Evolutionary conservation across 1,140 invertebrate genomes (phyloP).

Genomic region (Zaprionus vittiger): DNA sequence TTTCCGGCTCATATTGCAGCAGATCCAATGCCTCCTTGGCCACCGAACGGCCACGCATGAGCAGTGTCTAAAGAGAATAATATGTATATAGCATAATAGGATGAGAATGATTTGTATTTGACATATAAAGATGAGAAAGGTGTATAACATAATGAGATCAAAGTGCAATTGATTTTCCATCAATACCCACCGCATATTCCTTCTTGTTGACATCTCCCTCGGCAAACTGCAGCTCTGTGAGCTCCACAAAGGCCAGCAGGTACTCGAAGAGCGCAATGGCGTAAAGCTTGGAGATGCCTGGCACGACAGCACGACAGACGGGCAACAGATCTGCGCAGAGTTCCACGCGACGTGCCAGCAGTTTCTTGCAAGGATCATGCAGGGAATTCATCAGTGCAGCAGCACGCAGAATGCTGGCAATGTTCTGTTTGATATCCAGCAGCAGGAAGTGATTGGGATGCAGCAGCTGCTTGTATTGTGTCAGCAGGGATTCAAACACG

Average conservation of each 20-base stretch:
- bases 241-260: conserved; percentile 87
- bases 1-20: conserved; percentile 88
- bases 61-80: conserved; percentile 54
- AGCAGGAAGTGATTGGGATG: conserved; percentile 88
- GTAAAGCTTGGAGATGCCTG: conserved; percentile 89
- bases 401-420: conserved; percentile 86
- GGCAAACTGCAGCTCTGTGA: conserved; percentile 84
- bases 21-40: conserved; percentile 88
- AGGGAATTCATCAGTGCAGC: conserved; percentile 84
- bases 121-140: too few relatives aligned
- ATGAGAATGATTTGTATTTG: too few relatives aligned
- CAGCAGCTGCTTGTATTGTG: conserved; percentile 86
- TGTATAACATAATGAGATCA: background rate
- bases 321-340: conserved; percentile 88
- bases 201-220: conserved; percentile 64
- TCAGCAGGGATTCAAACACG: conserved; percentile 86
- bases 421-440: conserved; percentile 88
- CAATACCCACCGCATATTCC: conserved; percentile 46
- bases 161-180: background rate
- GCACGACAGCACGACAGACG: conserved; percentile 89
- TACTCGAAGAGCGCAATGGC: conserved; percentile 91
- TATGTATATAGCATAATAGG: too few relatives aligned
- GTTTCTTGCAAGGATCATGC: conserved; percentile 79
- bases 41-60: conserved; percentile 85
- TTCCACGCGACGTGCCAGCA: conserved; percentile 85